Evolutionary conservation across 1,140 invertebrate genomes (phyloP).

Genomic region (Tetramorium simillimum): DNA sequence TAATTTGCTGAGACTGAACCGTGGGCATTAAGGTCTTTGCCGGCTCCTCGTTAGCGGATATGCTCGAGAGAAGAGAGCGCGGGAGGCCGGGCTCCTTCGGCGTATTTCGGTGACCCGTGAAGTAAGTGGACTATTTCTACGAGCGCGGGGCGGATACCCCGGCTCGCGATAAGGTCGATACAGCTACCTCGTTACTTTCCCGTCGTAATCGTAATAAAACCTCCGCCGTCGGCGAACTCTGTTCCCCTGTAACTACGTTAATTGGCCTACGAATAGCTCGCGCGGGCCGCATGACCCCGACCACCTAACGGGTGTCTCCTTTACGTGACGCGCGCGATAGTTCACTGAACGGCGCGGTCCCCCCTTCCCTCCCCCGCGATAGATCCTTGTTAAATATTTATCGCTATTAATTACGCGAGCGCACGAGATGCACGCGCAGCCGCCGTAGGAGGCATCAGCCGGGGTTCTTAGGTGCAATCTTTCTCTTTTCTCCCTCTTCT

Average conservation of each 20-base stretch:
- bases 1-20: neutral
- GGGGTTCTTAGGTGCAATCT: neutral
- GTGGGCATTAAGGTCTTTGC: neutral
- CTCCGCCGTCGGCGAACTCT: constrained; percentile 66
- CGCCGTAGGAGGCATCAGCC: neutral
- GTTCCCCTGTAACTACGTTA: constrained; percentile 73
- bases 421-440: too few relatives aligned
- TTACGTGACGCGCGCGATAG: constrained; percentile 20
- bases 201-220: constrained; percentile 75
- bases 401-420: constrained; percentile 50
- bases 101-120: constrained; percentile 36
- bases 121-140: constrained; percentile 51
- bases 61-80: neutral
- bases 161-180: constrained; percentile 68
- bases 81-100: neutral
- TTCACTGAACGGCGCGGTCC: neutral
- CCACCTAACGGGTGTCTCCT: constrained; percentile 68
- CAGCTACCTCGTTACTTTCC: constrained; percentile 73
- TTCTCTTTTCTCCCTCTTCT: neutral
- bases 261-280: constrained; percentile 70
- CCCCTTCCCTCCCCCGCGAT: too few relatives aligned
- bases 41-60: constrained; percentile 12
- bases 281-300: constrained; percentile 56
- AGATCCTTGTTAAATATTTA: constrained; percentile 55
- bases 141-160: constrained; percentile 48